Conservation (phyloP, 2,113 vertebrate genomes). For the Indri indri region DNA sequence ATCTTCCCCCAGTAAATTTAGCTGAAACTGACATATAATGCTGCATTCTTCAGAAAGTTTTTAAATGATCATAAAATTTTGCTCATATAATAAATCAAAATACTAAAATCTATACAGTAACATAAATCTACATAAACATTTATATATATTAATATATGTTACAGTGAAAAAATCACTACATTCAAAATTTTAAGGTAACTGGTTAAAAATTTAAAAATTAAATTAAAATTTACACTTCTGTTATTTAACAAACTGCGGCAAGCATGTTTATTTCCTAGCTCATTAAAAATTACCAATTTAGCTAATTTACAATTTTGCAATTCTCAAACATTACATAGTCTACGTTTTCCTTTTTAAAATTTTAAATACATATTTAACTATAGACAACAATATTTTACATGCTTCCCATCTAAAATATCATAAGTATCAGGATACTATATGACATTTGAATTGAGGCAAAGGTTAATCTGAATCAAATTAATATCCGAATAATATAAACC, state of each 20-base stretch:
- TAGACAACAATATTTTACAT: neutral
- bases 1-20: neutral
- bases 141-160: constrained; percentile 47
- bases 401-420: neutral
- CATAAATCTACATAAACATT: neutral
- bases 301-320: neutral
- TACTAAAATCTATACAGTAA: neutral
- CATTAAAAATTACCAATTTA: constrained; percentile 39
- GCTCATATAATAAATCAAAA: neutral
- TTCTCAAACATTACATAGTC: neutral
- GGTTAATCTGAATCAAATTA: neutral
- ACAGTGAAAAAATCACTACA: constrained; percentile 31
- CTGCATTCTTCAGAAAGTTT: neutral
- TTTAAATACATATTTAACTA: constrained; percentile 13
- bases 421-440: neutral
- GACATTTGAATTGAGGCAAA: neutral
- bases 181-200: constrained; percentile 54
- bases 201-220: constrained; percentile 64
- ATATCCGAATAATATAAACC: neutral
- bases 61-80: constrained; percentile 8
- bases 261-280: constrained; percentile 59
- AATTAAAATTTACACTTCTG: constrained; percentile 29
- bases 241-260: constrained; percentile 41
- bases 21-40: neutral
- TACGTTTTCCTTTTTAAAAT: constrained; percentile 15